Evolutionary conservation across 2,113 vertebrate genomes (phyloP).

Genomic region (Hippocampus comes): DNA sequence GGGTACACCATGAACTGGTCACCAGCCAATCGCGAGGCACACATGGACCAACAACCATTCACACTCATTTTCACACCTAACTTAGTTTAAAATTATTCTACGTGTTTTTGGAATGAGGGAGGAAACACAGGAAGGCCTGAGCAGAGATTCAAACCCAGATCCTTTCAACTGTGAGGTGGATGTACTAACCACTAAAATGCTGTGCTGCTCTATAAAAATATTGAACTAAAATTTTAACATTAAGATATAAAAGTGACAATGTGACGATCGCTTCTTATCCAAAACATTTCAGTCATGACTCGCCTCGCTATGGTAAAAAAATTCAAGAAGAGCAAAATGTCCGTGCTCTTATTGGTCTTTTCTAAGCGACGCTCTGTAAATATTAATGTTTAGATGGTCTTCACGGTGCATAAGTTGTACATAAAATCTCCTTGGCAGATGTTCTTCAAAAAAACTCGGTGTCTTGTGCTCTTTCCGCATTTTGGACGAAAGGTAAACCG

Average conservation of each 20-base stretch:
- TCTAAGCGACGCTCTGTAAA: conserved; percentile 71
- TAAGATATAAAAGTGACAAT: neutral
- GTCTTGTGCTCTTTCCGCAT: conserved; percentile 79
- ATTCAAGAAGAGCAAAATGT: neutral
- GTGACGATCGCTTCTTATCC: neutral
- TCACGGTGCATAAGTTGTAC: conserved; percentile 70
- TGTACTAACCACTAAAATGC: neutral
- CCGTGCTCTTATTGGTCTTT: conserved; percentile 3
- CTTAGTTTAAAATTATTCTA: neutral
- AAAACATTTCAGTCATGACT: neutral
- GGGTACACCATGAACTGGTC: neutral
- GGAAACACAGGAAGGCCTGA: neutral
- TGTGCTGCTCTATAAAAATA: too few species aligned
- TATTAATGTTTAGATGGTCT: conserved; percentile 73
- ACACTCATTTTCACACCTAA: neutral
- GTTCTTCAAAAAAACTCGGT: conserved; percentile 67
- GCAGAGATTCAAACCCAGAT: neutral
- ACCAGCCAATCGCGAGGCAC: neutral
- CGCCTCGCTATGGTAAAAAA: neutral
- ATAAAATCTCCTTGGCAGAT: conserved; percentile 72
- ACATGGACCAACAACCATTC: neutral
- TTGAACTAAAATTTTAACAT: neutral
- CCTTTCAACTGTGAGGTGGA: neutral
- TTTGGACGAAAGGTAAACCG: conserved; percentile 78
- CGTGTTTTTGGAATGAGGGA: neutral